Evolutionary conservation across 2,113 vertebrate species (phyloP), one percentile per base, ranked within the genome.

Genomic region (Aphyosemion australe): DNA sequence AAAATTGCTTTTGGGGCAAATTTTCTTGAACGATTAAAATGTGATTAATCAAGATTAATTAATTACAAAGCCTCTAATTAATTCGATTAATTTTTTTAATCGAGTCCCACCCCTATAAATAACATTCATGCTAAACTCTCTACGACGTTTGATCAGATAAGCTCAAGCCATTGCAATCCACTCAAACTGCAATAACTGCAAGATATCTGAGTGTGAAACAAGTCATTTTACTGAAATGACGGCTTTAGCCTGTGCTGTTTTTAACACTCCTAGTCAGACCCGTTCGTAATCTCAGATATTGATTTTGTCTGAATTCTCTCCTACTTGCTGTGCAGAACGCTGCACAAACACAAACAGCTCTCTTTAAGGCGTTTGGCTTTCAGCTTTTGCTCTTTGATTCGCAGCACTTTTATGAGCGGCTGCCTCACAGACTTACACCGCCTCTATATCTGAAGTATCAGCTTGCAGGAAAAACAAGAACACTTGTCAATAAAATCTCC

Each of bases 321-420:
- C 39, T 55, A 15, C 61, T 39, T 16, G 13, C 60, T 41, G 15
- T 32, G n/a, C 53, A 51, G 34, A 66, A 14, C 15, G 10, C 61
- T 31, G 39, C 48, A 45, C 59, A 76, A 18, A 75, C 65, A 71
- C 61, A 37, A 7, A 31, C 13, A 3, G n/a, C 43, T 58, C 57
- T 46, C 68, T 74, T 58, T 64, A 49, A 76, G 69, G 47, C 60
- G 61, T 47, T 66, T 72, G 57, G 55, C 54, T 74, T 55, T 57
- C 37, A 54, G 15, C 19, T 68, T n/a, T 26, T 63, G 66, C 60
- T 67, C 77, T 86, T 75, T 81, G 42, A 10, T 65, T 80, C 70
- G 39, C 51, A 51, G 60, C 56, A 19, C 55, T 70, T 82, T 79
- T 19, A 69, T 62, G 74, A 74, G 72, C 14, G 20, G 55, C 65